A percentile compares a stretch with the other conserved stretches of the same genome.
Conservation (phyloP, 2,113 vertebrate genomes). For the Dipodomys stephensi region DNA sequence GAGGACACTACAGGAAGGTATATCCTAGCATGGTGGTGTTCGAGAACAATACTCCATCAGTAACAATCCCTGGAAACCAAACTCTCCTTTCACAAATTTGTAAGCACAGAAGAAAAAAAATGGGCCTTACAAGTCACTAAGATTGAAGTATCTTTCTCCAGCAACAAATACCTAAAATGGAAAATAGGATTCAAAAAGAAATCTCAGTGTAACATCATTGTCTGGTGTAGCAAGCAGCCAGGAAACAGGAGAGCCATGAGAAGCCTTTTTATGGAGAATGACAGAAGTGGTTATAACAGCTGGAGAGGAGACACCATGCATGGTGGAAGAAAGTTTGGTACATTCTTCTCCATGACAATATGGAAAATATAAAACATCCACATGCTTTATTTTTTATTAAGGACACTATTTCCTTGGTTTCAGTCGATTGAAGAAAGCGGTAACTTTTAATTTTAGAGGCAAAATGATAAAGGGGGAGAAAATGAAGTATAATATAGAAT, state of each 20-base stretch:
- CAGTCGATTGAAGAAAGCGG: constrained; percentile 33
- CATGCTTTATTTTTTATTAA: not conserved
- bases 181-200: constrained; percentile 28
- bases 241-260: not conserved
- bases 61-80: not conserved
- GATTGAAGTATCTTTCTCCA: not conserved
- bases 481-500: constrained; percentile 14
- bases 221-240: not conserved
- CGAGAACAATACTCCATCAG: not conserved
- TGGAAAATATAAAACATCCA: not conserved
- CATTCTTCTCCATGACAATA: not conserved
- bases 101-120: constrained; percentile 14
- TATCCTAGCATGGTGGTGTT: not conserved
- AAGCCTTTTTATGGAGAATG: not conserved
- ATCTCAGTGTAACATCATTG: not conserved
- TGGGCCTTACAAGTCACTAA: not conserved
- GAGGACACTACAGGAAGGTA: not conserved
- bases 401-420: not conserved
- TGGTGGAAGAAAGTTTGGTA: not conserved
- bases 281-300: not conserved
- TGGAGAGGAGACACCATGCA: not conserved
- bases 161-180: not conserved
- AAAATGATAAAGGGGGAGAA: constrained; percentile 25
- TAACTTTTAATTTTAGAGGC: not conserved
- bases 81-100: not conserved